Evolutionary conservation across 2,797 vertebrate genomes (phyloP), one percentile per base, ranked within the genome.

Genomic region (Austrolebias charrua): DNA sequence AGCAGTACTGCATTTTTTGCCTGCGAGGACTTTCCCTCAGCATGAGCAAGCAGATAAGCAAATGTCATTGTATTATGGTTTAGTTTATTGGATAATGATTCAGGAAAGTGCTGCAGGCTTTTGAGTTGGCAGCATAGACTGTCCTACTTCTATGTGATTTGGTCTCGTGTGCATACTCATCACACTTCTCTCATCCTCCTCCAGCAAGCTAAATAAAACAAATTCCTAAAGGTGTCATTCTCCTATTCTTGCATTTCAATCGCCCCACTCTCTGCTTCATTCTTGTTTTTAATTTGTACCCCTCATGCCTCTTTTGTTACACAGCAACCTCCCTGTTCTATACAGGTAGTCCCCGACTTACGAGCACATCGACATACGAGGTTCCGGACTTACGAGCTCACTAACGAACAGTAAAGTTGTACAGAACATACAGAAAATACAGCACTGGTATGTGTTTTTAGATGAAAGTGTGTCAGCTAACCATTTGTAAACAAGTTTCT

Each of bases 81-180:
- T 82, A 52, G 11, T 76, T 86, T 75, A 75, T 71, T 79, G 69
- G 73, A 73, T 86, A 84, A 87, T 87, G 79, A 86, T 67, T 80
- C 80, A 91, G 78, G 47, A 81, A 83, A 85, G 73, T 45, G 85
- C 88, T 86, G 69, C 76, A 71, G 84, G 88, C 86, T 79, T 75
- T 57, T 29, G 66, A 86, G 79, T 76, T 79, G 84, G 71, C 77
- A 75, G 75, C 75, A 84, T 82, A 62, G 59, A 67, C 75, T 85
- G 89, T 69, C 87, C 89, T 88, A 89, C 79, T 90, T 91, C 78
- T 71, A 79, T 83, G 75, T 82, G 76, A 80, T 79, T 79, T 78
- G 51, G 65, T 68, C 62, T 66, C 67, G 57, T 69, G 14, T 52
- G 16, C n/a, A 1, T 51, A 58, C 74, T 69, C 67, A 63, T 75